These are phyloP conservation scores for Heliangelus exortis DNA, from an alignment of 2,797 vertebrate species.

Conservation along the genomic window DNA sequence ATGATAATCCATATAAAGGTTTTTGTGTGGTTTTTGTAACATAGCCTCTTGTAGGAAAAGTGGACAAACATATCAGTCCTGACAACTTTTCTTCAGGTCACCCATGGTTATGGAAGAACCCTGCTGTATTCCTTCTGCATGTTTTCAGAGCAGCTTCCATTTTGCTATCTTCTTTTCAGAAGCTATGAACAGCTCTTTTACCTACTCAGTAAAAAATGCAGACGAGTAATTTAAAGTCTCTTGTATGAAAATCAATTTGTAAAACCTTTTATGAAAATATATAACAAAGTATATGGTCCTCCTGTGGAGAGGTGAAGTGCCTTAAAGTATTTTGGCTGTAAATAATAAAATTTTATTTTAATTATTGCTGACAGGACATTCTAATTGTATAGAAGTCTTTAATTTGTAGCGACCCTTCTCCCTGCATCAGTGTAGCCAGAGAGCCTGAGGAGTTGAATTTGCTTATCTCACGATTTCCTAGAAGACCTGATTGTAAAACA, in stretches of 20 bases:
- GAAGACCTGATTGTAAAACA: neutral
- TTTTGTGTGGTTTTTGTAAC: neutral
- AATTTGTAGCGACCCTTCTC: neutral
- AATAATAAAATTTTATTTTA: neutral
- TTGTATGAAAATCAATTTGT: neutral
- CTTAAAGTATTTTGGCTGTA: neutral
- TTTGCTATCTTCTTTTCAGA: conserved; percentile 16
- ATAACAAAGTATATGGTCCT: neutral
- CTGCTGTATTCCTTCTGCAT: neutral
- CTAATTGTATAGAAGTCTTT: neutral
- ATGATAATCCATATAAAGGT: neutral
- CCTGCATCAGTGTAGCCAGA: neutral
- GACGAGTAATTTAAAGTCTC: neutral
- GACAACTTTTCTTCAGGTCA: conserved; percentile 34
- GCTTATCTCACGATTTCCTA: neutral
- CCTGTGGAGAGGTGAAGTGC: neutral
- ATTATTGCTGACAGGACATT: neutral
- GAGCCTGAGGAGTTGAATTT: neutral
- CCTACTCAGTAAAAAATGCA: neutral
- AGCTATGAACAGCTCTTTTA: neutral
- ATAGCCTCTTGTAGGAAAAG: neutral
- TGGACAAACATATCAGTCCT: neutral
- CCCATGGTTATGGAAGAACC: neutral
- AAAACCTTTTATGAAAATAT: neutral
- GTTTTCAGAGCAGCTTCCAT: neutral